These are phyloP conservation scores for Thrips palmi DNA, from an alignment of 1,140 invertebrate genomes.

Conservation along the genomic window DNA sequence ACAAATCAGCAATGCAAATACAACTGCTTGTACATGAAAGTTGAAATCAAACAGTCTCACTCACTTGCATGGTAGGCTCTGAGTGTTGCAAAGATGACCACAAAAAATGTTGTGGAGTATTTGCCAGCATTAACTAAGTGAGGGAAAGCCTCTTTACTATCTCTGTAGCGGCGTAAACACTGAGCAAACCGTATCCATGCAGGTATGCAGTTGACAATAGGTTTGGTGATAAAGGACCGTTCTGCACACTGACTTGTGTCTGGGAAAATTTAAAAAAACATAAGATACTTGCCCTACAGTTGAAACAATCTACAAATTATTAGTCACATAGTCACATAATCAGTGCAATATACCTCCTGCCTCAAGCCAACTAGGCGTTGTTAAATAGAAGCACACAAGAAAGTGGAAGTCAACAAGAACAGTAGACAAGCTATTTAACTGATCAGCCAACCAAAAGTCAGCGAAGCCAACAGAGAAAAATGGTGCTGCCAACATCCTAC, in stretches of 20 bases:
- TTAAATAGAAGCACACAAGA: conserved; percentile 65
- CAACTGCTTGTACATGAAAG: conserved; percentile 1
- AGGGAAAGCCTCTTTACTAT: conserved; percentile 79
- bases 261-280: conserved; percentile 6
- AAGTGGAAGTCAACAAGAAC: conserved; percentile 90
- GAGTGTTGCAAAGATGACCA: conserved; percentile 71
- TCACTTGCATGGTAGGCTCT: conserved; percentile 44
- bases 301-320: conserved; percentile 4
- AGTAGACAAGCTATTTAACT: conserved; percentile 82
- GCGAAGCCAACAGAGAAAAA: conserved; percentile 94
- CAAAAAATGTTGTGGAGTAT: conserved; percentile 94
- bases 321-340: conserved; percentile 8
- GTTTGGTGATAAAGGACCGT: conserved; percentile 19
- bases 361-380: conserved; percentile 48
- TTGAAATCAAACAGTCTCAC: conserved; percentile 13
- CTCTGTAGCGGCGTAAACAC: conserved; percentile 82
- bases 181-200: conserved; percentile 97
- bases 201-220: conserved; percentile 76
- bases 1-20: conserved; percentile 2
- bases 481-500: conserved; percentile 73
- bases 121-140: conserved; percentile 95
- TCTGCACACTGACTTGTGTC: conserved; percentile 7
- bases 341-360: conserved; percentile 27
- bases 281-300: neutral
- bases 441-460: conserved; percentile 99